Conservation (phyloP, 2,888 invertebrate species). For the Caenorhabditis macrosperma region DNA sequence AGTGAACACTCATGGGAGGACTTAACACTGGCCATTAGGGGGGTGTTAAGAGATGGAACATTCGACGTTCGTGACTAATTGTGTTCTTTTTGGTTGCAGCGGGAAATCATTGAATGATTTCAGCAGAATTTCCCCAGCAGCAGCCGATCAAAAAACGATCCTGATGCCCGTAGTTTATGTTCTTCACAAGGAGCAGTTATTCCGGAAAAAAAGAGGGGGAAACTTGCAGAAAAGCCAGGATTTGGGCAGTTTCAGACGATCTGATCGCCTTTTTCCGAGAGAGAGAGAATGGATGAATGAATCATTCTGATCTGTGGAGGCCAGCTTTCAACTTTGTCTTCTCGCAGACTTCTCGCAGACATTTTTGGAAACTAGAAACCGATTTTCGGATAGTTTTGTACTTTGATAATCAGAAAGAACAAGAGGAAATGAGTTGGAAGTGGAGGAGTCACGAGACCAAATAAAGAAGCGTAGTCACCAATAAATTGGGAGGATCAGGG, state of each 20-base stretch:
- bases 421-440: not conserved
- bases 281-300: not conserved
- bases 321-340: not conserved
- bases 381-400: not conserved
- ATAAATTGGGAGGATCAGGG: not conserved
- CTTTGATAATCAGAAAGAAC: not conserved
- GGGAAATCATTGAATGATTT: too few species aligned
- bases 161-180: too few species aligned
- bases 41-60: too few species aligned
- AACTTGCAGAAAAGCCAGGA: not conserved
- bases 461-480: not conserved
- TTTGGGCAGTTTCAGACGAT: constrained; percentile 29
- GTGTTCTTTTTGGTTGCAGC: too few species aligned
- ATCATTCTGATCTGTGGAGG: constrained; percentile 4
- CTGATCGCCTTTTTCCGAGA: constrained; percentile 12
- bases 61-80: too few species aligned
- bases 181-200: not conserved
- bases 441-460: not conserved
- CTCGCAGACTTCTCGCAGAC: not conserved
- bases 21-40: too few species aligned
- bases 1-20: too few species aligned
- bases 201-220: not conserved
- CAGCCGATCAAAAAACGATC: not conserved
- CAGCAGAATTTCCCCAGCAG: not conserved
- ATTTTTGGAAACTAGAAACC: not conserved